Evolutionary conservation across 2,888 invertebrate genomes (phyloP), one percentile per base, ranked within the genome.

Genomic region (Diadromus collaris): DNA sequence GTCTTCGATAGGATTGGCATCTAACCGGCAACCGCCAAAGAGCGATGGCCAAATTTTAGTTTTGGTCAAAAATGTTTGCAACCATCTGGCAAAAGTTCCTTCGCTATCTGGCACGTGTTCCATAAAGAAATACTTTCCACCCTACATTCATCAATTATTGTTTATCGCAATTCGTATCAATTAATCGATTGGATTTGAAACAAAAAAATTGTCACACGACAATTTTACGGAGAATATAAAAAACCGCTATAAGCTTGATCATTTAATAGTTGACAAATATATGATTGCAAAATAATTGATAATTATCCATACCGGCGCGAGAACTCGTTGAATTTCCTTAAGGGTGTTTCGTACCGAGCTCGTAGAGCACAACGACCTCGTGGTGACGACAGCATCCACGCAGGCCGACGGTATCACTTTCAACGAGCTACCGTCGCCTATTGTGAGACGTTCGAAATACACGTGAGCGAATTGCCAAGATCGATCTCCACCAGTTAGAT

Each of bases 21-120:
- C 83, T 38, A 90, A 78, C 34, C 79, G 87, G 67, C 89, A 90
- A 48, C 87, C 87, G 2, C 89, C 89, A 72, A 87, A 89, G 16
- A 90, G 72, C n/a, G 84, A 82, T 3, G 89, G 88, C 89, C 89
- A 90, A 74, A 90, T 84, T 79, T 83, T 83, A 4, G 86, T 86
- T 78, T 82, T 85, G 0, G 89, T 87, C 34, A 89, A 80, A 41
- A 86, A 68, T 19, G 70, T 82, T 83, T 90, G 89, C 1, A 88
- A 44, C 84, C 86, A 86, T n/a, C 76, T 73, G 6, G 83, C 58
- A 1, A 88, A 81, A 0, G 83, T 85, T 41, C 85, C 84, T 73
- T 85, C 77, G 1, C 75, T 70, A 19, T 87, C 87, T 2, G 87
- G 85, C 27, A 88, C 76, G 75, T 90, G 90, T 67, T 90, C 90